These are phyloP conservation scores for Tridacna crocea DNA, from an alignment of 2,888 invertebrate genomes.

Conservation along the genomic window DNA sequence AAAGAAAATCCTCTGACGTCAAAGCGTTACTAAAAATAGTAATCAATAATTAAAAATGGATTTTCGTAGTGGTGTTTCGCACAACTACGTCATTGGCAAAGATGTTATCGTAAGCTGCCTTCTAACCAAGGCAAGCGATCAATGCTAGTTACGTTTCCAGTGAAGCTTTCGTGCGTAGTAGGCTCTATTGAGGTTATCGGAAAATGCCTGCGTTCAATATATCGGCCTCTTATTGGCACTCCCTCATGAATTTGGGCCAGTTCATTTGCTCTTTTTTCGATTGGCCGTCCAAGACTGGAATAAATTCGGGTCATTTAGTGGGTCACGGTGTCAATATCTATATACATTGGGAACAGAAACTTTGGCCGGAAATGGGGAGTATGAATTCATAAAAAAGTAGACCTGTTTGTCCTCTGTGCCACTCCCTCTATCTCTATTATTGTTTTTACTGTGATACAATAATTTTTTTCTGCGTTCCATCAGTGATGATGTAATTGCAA, in stretches of 20 bases:
- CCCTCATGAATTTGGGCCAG: neutral
- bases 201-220: slow-evolving; percentile 1
- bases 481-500: too few relatives aligned
- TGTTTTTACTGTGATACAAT: too few relatives aligned
- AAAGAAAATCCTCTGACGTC: slow-evolving; percentile 63
- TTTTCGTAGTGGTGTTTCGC: slow-evolving; percentile 53
- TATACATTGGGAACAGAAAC: too few relatives aligned
- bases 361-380: too few relatives aligned
- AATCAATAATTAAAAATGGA: slow-evolving; percentile 64
- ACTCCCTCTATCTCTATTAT: too few relatives aligned
- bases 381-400: too few relatives aligned
- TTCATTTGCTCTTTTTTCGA: neutral
- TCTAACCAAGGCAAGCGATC: slow-evolving; percentile 3
- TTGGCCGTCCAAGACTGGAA: neutral
- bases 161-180: slow-evolving; percentile 12
- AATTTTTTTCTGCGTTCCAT: too few relatives aligned
- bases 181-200: slow-evolving; percentile 9
- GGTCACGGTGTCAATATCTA: slow-evolving; percentile 1
- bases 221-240: neutral
- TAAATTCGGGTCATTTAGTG: neutral
- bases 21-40: slow-evolving; percentile 56
- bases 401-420: too few relatives aligned
- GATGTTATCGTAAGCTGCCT: slow-evolving; percentile 42
- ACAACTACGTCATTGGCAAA: slow-evolving; percentile 48
- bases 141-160: slow-evolving; percentile 11